Conservation (phyloP, 2,113 vertebrate species). For the Gadus chalcogrammus region DNA sequence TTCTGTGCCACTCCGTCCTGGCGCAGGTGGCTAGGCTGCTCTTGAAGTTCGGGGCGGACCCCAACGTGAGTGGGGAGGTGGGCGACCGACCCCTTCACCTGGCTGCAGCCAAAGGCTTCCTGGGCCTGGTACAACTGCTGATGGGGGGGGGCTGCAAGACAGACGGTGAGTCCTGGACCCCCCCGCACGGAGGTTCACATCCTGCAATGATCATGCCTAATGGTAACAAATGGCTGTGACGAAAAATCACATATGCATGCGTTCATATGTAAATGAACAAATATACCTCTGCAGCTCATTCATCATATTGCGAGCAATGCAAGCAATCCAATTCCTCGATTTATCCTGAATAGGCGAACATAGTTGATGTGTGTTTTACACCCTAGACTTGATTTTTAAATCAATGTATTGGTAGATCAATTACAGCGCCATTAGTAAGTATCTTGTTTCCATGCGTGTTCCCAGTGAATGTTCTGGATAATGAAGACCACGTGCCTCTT, state of each 20-base stretch:
- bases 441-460: neutral
- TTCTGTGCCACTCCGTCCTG: neutral
- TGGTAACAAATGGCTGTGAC: too few relatives aligned
- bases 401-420: neutral
- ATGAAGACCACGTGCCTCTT: conserved; percentile 87
- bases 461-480: conserved; percentile 90
- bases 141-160: conserved; percentile 84
- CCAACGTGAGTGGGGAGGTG: conserved; percentile 87
- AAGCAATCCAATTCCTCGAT: too few relatives aligned
- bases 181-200: too few relatives aligned
- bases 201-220: too few relatives aligned
- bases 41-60: conserved; percentile 88
- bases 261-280: too few relatives aligned
- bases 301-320: too few relatives aligned
- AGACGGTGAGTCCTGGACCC: conserved; percentile 72
- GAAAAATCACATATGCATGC: too few relatives aligned
- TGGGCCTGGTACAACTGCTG: conserved; percentile 81
- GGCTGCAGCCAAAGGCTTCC: conserved; percentile 89
- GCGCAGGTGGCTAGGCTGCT: conserved; percentile 82
- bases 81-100: conserved; percentile 91
- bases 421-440: neutral
- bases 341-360: too few relatives aligned
- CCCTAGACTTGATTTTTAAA: neutral
- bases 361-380: too few relatives aligned
- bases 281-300: too few relatives aligned